These are phyloP conservation scores for Hapalemur alaotrensis DNA, from an alignment of 2,797 vertebrate species.

Conservation along the genomic window DNA sequence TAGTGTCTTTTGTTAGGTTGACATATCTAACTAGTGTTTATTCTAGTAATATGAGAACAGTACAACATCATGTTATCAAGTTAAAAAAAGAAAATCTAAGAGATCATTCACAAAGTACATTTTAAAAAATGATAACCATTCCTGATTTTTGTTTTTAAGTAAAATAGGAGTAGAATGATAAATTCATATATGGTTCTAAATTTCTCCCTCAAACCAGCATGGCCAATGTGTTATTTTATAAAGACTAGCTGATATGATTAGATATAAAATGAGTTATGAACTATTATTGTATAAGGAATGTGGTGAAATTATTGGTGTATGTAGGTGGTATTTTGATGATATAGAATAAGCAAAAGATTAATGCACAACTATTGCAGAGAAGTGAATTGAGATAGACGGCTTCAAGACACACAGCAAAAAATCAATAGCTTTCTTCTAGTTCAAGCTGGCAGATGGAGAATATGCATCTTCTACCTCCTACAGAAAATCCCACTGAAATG, in stretches of 20 bases:
- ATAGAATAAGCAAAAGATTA: background rate
- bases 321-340: background rate
- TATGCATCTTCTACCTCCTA: background rate
- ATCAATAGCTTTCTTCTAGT: background rate
- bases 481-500: background rate
- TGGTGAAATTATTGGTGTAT: background rate
- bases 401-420: background rate
- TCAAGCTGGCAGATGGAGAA: background rate
- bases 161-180: background rate
- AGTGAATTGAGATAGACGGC: background rate
- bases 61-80: background rate
- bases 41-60: background rate
- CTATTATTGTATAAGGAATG: background rate
- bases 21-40: background rate
- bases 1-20: background rate
- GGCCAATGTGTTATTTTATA: background rate
- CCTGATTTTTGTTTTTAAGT: background rate
- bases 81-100: background rate
- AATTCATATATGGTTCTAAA: background rate
- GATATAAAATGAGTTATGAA: background rate
- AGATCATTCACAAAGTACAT: background rate
- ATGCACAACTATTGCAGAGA: background rate
- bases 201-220: background rate
- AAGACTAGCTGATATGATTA: background rate
- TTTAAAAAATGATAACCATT: background rate